Percentiles rank a stretch among this genome's conserved stretches.
phyloP scores from a whole-genome alignment of 2,113 vertebrate species.

The Hydrolagus affinis region DNA sequence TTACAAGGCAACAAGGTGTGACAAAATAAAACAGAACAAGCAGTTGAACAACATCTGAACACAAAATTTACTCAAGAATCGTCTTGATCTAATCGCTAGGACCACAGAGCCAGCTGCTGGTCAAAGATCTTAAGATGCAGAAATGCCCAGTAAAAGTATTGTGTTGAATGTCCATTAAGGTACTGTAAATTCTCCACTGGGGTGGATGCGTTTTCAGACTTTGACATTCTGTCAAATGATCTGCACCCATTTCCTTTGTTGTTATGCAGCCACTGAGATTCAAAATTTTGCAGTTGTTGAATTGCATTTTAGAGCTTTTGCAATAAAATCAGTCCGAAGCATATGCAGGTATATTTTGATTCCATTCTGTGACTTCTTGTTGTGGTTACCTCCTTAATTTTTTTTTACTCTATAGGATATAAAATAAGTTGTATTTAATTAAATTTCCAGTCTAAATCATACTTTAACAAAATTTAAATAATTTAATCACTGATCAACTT shows the following conservation, averaged over 20 bases:
- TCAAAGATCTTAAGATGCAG: slow-evolving; percentile 3
- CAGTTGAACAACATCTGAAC: slow-evolving; percentile 9
- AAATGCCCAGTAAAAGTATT: not conserved
- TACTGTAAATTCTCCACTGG: not conserved
- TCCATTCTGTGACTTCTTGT: slow-evolving; percentile 6
- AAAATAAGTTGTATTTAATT: slow-evolving; percentile 1
- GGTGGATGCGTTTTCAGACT: not conserved
- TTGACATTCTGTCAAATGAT: not conserved
- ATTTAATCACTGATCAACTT: too few relatives aligned
- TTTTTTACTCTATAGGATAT: not conserved
- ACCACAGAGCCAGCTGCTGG: slow-evolving; percentile 23
- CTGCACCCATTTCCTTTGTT: not conserved
- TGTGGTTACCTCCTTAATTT: not conserved
- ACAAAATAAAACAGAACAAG: slow-evolving; percentile 14
- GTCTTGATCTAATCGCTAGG: not conserved
- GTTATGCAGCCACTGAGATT: not conserved
- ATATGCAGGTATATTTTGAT: not conserved
- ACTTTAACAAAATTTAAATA: too few relatives aligned
- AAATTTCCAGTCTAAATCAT: not conserved
- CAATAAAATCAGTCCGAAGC: not conserved
- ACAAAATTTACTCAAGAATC: not conserved
- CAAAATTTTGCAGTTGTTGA: not conserved
- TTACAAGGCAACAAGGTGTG: slow-evolving; percentile 19
- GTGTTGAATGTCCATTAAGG: not conserved
- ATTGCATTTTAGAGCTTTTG: not conserved